These are phyloP conservation scores for Solen grandis DNA, from an alignment of 1,140 invertebrate genomes.

Conservation along the genomic window DNA sequence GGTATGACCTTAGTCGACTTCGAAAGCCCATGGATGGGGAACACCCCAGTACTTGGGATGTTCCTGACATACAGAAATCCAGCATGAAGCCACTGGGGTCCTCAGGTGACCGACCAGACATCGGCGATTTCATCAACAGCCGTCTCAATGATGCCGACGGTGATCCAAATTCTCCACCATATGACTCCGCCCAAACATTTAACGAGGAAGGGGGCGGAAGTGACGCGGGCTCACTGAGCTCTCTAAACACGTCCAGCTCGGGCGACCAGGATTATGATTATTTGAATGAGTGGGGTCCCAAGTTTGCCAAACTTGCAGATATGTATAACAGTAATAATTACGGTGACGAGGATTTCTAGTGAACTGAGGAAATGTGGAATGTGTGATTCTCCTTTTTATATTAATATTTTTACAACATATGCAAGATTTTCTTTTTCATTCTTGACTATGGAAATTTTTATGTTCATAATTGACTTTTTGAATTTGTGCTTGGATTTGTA, in stretches of 20 bases:
- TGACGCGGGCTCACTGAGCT: slow-evolving; percentile 96
- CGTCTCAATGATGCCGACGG: slow-evolving; percentile 97
- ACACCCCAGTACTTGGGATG: slow-evolving; percentile 53
- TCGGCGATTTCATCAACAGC: slow-evolving; percentile 97
- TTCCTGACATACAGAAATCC: slow-evolving; percentile 39
- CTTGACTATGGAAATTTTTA: no score
- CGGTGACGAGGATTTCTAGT: slow-evolving; percentile 59
- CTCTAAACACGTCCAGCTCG: slow-evolving; percentile 94
- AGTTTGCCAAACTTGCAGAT: slow-evolving; percentile 98
- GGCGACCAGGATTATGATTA: slow-evolving; percentile 98
- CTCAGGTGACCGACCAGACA: slow-evolving; percentile 88
- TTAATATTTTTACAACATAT: no score
- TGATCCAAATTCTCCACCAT: slow-evolving; percentile 97
- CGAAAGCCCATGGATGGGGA: slow-evolving; percentile 84
- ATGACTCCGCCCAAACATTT: slow-evolving; percentile 97
- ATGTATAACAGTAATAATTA: slow-evolving; percentile 87
- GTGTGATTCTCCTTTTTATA: no score
- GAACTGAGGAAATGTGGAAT: no score
- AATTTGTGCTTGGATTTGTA: no score
- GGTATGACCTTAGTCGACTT: slow-evolving; percentile 98
- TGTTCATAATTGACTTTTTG: no score
- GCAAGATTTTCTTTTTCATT: no score
- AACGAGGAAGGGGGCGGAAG: slow-evolving; percentile 98
- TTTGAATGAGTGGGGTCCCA: slow-evolving; percentile 96
- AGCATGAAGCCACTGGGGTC: slow-evolving; percentile 47